Base-by-base conservation (phyloP, 2,113 vertebrate species). In the Nesogale talazaci region DNA sequence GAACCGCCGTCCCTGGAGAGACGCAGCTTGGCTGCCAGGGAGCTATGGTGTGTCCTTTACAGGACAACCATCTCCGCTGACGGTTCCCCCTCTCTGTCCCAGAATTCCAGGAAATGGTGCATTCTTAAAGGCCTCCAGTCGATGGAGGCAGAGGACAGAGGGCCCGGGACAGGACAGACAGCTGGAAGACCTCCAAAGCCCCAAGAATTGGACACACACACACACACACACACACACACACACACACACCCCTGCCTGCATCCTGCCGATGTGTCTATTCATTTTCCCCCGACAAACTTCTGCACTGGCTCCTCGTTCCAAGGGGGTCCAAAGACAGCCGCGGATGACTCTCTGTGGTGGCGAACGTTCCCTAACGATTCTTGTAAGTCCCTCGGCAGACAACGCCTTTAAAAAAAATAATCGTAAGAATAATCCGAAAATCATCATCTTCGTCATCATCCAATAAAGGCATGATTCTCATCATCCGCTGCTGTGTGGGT, bases 61-160 rank as follows among this genome's bases (percentile, higher is more conserved):
- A 93, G 74, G 36, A 31, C 61, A 72, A 12, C 81, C 27, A 23
- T 91, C 42, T 88, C n/a, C 29, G 34, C 61, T 91, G 92, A 89
- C 88, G 93, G 82, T 59, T 95, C 92, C 82, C 8, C 91, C 63
- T 96, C 78, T 97, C 94, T 97, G 89, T 86, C 72, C 31, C 97
- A 99, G 99, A 99, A 97, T 99, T 99, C 98, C 98, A 98, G 95
- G 98, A 98, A 92, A 98, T 99, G 98, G 99, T 99, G 93, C 98
- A 98, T 95, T 98, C 99, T 96, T 99, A 99, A 98, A 97, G 61
- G 31, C 31, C 46, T 94, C 59, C 74, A 94, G 85, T 70, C 90
- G 93, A 3, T 63, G 87, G 92, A 77, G 31, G 22, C 63, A 86
- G 34, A 80, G 69, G 76, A 72, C 69, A 84, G 31, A 87, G 22